Evolutionary conservation across 2,797 vertebrate genomes (phyloP), one percentile per base, ranked within the genome.

Genomic region (Catharus ustulatus): DNA sequence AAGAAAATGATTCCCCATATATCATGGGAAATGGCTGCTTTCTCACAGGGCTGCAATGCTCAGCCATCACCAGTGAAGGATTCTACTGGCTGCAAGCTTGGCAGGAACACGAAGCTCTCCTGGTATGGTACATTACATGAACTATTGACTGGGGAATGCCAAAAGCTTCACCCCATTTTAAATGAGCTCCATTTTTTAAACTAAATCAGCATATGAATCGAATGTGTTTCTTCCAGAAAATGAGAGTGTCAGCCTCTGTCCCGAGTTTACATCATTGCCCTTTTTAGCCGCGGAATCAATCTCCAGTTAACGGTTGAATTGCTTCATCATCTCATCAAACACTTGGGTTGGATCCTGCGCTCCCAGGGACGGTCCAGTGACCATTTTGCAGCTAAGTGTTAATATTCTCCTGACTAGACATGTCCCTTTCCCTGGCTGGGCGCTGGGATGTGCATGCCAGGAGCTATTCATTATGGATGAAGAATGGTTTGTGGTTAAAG

Each of bases 21-120:
- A 96, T 97, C 95, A 93, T 96, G 96, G 96, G 96, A 97, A 96
- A 96, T 97, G 96, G 82, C 94, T 96, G 84, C 95, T 95, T 80
- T 97, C 96, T 97, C 96, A 75, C 94, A 96, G 75, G 78, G 84
- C 94, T 96, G 95, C 79, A 95, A 93, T 32, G 83, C 83, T 96
- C 81, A 94, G 14, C 94, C 92, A 85, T 95, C 94, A 94, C 89
- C 90, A 96, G 85, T 63, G 80, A 96, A 94, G 87, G 89, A 67
- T 92, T 87, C 51, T 79, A 90, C 91, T 95, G 93, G 88, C 92
- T 94, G 91, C 87, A 76, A 79, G 87, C 48, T 95, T 94, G 95
- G 94, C 95, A 95, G 94, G 95, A 93, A 92, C 91, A 96, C 67
- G 30, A 15, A 96, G 94, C 94, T 91, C 95, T 81, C 94, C 94